Base-by-base conservation (phyloP, 2,888 invertebrate genomes). In the Drosophila ezoana region DNA sequence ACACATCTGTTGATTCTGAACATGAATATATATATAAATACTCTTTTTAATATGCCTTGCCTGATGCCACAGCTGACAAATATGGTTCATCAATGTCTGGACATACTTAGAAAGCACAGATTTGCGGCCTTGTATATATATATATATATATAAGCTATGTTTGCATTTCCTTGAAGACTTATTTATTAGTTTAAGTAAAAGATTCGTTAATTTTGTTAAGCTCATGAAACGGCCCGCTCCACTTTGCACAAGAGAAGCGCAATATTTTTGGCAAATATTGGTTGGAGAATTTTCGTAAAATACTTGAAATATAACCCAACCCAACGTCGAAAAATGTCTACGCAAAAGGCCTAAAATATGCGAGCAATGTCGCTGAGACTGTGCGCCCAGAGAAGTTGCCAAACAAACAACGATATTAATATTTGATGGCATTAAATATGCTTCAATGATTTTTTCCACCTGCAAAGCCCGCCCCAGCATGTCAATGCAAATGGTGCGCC, bases 381-480 rank as follows among this genome's bases (percentile, higher is more conserved):
- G 51, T 69, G 38, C 54, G 56, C 51, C 48, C 16, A 33, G 57
- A 8, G 16, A 71, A 67, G 61, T 76, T 76, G 62, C 35, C 77
- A 77, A 77, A 45, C 51, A 69, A 61, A 52, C 65, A 74, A 64
- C 64, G 68, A 74, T 76, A 84, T 81, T 79, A 88, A 87, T 89
- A 87, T 80, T 85, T 89, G 79, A 87, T 85, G 81, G 78, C 77
- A 86, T 87, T 85, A 86, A 87, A 81, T 82, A 79, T 77, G 89
- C 82, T 76, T 76, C 76, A 88, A 84, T 87, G 84, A 73, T 69
- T 72, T 71, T 73, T 66, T 71, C 52, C 40, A 77, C 77, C 77
- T 78, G 56, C 47, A 37, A 48, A 4, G 6, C 28, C 23, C 8
- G 18, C 3, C 38, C 38, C 38, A 16, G 23, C 68, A 57, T 72